Evolutionary conservation across 1,140 invertebrate species (phyloP), one percentile per base, ranked within the genome.

Genomic region (Onthophagus taurus): DNA sequence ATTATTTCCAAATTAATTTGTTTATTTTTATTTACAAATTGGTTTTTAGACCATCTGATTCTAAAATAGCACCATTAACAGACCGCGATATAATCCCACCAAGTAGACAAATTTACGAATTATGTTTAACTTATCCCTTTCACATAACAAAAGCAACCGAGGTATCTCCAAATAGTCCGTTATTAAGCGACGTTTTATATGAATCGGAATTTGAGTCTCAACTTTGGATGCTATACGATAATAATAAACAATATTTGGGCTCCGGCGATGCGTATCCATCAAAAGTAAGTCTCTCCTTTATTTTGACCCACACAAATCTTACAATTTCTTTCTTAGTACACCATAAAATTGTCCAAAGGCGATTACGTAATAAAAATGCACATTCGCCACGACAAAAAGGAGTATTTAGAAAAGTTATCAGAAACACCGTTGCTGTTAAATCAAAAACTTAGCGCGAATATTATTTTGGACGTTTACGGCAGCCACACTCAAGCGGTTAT

Each of bases 141-240:
- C 81, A 83, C 54, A 69, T 93, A 47, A 70, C 72, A 5, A 95
- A 95, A 66, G 63, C 76, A 4, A 81, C 81, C 9, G 93, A 96
- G 67, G 78, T 93, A 21, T 81, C 77, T 12, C 80, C 85, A 7
- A 83, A 86, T 58, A 76, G 82, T 48, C 76, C 88, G 1, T 57
- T 90, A 34, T 71, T 98, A 7, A 89, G 82, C 63, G 80, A 91
- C 59, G 71, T 89, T 52, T 72, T 97, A 6, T 97, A 97, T 63
- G 93, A 97, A 66, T 85, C 83, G 3, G 89, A 95, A 66, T 95
- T 85, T 64, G 91, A 97, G 67, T 89, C 89, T 4, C 91, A 97
- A 68, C 73, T 97, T 56, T 97, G 93, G 92, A 89, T 96, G 82
- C 57, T 97, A 39, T 97, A 87, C 68, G 89, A 96, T 68, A 65